Percentiles rank a stretch among this genome's conserved stretches.
These are phyloP conservation scores for Drosophila seguyi DNA, from an alignment of 1,140 invertebrate species.

Conservation along the genomic window DNA sequence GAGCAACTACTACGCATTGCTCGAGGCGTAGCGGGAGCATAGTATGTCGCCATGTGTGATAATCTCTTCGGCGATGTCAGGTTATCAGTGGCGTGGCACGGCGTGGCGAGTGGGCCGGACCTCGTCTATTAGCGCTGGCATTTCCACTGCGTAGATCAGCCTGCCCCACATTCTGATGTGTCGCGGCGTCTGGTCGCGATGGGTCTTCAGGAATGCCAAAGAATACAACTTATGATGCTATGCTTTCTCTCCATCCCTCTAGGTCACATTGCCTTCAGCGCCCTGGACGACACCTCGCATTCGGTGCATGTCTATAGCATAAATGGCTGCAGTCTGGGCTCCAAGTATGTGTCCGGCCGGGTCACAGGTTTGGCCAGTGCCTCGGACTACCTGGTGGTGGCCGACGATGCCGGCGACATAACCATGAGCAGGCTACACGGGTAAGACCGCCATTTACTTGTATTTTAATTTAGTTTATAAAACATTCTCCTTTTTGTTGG, in stretches of 20 bases:
- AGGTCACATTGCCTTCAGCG: slow-evolving; percentile 84
- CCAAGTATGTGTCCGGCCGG: slow-evolving; percentile 86
- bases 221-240: slow-evolving; percentile 5
- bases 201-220: background rate
- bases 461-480: background rate
- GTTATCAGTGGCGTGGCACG: slow-evolving; percentile 32
- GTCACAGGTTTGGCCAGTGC: slow-evolving; percentile 86
- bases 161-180: slow-evolving; percentile 62
- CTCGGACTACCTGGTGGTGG: slow-evolving; percentile 86
- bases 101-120: slow-evolving; percentile 35
- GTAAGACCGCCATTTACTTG: slow-evolving; percentile 47
- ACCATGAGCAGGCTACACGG: slow-evolving; percentile 86
- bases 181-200: slow-evolving; percentile 8
- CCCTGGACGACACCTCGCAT: slow-evolving; percentile 84
- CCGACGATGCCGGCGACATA: slow-evolving; percentile 87
- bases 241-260: slow-evolving; percentile 4
- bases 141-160: slow-evolving; percentile 66
- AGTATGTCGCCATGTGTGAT: slow-evolving; percentile 47
- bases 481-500: slow-evolving; percentile 26
- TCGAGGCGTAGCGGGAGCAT: background rate
- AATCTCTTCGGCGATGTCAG: slow-evolving; percentile 42
- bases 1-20: slow-evolving; percentile 51
- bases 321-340: slow-evolving; percentile 87
- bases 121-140: slow-evolving; percentile 19
- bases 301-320: slow-evolving; percentile 88